phyloP scores from a whole-genome alignment of 2,888 invertebrate genomes.

The Orthonevra nobilis region DNA sequence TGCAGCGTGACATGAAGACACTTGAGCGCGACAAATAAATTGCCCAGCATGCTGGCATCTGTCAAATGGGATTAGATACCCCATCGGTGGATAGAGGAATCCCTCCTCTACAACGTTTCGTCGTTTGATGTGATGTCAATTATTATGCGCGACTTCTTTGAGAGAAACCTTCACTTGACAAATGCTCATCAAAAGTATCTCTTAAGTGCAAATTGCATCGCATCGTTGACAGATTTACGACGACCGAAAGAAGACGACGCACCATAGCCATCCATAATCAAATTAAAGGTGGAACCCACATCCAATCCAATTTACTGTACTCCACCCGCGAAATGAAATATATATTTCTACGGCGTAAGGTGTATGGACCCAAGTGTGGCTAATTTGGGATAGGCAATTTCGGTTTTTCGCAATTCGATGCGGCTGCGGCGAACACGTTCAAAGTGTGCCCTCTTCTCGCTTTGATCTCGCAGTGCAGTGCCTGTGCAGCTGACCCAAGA shows the following conservation, averaged over 20 bases:
- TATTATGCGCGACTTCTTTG: conserved; percentile 37
- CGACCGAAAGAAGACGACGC: no score
- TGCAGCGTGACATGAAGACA: conserved; percentile 29
- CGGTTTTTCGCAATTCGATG: conserved; percentile 57
- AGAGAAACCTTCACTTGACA: conserved; percentile 31
- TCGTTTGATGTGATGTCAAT: conserved; percentile 53
- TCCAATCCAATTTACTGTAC: conserved; percentile 56
- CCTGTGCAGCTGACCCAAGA: conserved; percentile 31
- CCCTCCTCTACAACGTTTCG: no score
- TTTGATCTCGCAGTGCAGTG: conserved; percentile 52
- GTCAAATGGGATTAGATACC: conserved; percentile 40
- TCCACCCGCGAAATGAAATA: conserved; percentile 61
- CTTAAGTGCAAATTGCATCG: conserved; percentile 37
- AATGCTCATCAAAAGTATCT: conserved; percentile 49
- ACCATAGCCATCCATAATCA: conserved; percentile 44
- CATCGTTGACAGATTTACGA: conserved; percentile 59
- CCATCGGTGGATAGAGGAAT: no score
- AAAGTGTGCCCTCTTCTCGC: conserved; percentile 40
- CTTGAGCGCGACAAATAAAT: conserved; percentile 40
- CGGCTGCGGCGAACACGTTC: conserved; percentile 7
- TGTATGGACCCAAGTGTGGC: no score
- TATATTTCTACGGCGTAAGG: no score
- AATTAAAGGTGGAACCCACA: conserved; percentile 59
- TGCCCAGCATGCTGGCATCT: conserved; percentile 45
- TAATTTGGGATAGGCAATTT: conserved; percentile 43